Base-by-base conservation (phyloP, 2,797 vertebrate genomes). In the Helostoma temminkii region DNA sequence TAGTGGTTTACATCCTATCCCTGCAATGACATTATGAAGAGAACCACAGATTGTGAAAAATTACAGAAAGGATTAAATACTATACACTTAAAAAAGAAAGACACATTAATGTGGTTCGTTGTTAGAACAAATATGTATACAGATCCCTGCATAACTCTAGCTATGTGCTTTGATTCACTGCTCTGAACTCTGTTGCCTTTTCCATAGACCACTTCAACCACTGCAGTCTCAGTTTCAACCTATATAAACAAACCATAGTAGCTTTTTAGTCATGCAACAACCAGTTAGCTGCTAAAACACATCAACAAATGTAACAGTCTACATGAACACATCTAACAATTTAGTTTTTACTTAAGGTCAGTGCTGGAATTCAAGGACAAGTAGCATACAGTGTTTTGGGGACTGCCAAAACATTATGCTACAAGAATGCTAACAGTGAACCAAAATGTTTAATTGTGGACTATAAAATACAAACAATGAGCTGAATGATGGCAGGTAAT, bases 171-270 rank as follows among this genome's bases (percentile, higher is more conserved):
- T 39, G 19, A 81, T 74, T 49, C 9, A 59, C 47, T 45, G 39
- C 52, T 61, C 34, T 70, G 52, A 76, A 78, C 34, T 57, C 19
- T 12, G 49, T 34, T 53, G 54, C 18, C 28, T 66, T 81, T 65
- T 50, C 25, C 45, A 50, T 56, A 15, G 74, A 77, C 56, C 74
- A 71, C 72, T 72, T 45, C 64, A 74, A 74, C 57, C 45, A 32
- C 62, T 72, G 45, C n/a, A 53, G 39, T 82, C 68, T 83, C 58
- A 74, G 64, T 82, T 81, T 73, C 80, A 79, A 67, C 50, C 59
- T 49, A 37, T 48, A 60, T 87, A 85, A 87, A 90, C 83, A 89
- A 78, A 78, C 65, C 52, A 67, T 70, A 70, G 65, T 21, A 68
- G 57, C 18, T n/a, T 71, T 82, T 62, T 58, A 42, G 61, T 73